Conservation (phyloP, 2,797 vertebrate species). For the Euthynnus affinis region DNA sequence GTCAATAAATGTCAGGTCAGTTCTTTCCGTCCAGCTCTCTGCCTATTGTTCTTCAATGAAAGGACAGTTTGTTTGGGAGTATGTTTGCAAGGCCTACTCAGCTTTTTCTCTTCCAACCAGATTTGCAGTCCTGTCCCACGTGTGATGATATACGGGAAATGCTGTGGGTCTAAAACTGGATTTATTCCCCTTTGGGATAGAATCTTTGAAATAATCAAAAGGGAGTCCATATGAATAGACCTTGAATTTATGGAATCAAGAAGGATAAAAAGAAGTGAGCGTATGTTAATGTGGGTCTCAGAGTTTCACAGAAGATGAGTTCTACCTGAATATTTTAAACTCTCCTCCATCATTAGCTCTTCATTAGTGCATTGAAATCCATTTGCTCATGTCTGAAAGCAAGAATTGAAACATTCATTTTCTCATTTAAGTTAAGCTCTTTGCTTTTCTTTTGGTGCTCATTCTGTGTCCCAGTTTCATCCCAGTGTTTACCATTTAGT, state of each 20-base stretch:
- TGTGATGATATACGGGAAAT: conserved; percentile 44
- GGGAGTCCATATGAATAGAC: conserved; percentile 44
- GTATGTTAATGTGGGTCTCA: conserved; percentile 70
- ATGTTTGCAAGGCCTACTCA: conserved; percentile 60
- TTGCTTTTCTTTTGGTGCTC: conserved; percentile 10
- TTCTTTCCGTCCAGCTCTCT: conserved; percentile 57
- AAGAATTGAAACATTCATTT: conserved; percentile 43
- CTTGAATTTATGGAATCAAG: conserved; percentile 61
- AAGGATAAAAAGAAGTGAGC: conserved; percentile 41
- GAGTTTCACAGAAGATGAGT: conserved; percentile 56
- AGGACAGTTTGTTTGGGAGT: conserved; percentile 72
- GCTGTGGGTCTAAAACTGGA: conserved; percentile 40
- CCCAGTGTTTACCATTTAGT: conserved; percentile 43
- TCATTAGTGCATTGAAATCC: conserved; percentile 68
- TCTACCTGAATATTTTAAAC: conserved; percentile 76
- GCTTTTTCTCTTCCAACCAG: conserved; percentile 44
- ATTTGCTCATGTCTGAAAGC: conserved; percentile 45
- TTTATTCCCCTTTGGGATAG: conserved; percentile 37
- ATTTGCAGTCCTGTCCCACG: conserved; percentile 49
- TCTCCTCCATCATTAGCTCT: conserved; percentile 66
- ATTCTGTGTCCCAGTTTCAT: conserved; percentile 35
- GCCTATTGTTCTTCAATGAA: conserved; percentile 70
- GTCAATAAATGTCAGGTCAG: conserved; percentile 78
- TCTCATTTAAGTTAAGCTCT: conserved; percentile 40
- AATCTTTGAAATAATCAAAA: conserved; percentile 59